Base-by-base conservation (phyloP, 2,113 vertebrate species). In the Anolis sagrei region DNA sequence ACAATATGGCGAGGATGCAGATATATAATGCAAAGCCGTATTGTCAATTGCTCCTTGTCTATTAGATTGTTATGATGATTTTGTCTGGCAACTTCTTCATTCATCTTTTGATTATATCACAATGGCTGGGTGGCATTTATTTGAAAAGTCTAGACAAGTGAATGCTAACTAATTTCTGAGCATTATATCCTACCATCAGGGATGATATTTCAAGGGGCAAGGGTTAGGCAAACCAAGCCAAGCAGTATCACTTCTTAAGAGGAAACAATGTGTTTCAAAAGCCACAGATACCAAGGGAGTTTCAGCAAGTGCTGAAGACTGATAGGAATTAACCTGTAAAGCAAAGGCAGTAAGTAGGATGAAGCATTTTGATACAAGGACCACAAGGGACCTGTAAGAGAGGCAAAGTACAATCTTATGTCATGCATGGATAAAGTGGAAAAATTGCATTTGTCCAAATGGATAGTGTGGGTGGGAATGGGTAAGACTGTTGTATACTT, bases 121-220 rank as follows among this genome's bases (percentile, higher is more conserved):
- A 70, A 14, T 34, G 27, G 54, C 85, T 51, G 21, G 32, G 4
- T 68, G 74, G 29, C 88, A 87, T 66, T 79, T 87, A 81, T 84
- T 79, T 32, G 2, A 89, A 90, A 89, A 1, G 9, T 0, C 1
- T 34, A 25, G 32, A 8, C n/a, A n/a, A 72, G 7, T 68, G 90
- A 91, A 89, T 79, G 49, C 18, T 54, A 48, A 78, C 34, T 18
- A 32, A 21, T 88, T 84, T 49, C 51, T 73, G 8, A 80, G 75
- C 86, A 73, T 51, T 5, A 16, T 64, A n/a, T 58, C 49, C 80
- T 87, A 78, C 76, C 61, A 74, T 84, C 44, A 10, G 3, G 44
- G 78, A 77, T 87, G 25, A 86, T 87, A 94, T 92, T 95, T 95
- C 88, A 91, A 88, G 78, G 11, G 1, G 68, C 86, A 92, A 90